Percentiles rank a stretch among this genome's conserved stretches.
phyloP scores from a whole-genome alignment of 1,140 invertebrate genomes.

The Caerostris extrusa region DNA sequence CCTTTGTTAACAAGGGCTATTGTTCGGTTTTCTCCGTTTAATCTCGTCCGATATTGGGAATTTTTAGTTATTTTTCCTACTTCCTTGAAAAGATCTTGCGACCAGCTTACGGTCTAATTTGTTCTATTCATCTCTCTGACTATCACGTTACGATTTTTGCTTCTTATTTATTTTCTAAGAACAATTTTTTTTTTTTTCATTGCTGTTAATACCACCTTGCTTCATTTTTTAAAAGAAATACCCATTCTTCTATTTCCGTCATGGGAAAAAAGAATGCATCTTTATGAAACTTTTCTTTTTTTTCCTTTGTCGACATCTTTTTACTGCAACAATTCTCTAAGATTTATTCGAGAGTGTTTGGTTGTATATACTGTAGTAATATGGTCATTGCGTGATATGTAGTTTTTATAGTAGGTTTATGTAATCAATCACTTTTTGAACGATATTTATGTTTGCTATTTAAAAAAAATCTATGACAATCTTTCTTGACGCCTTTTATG shows the following conservation, averaged over 20 bases:
- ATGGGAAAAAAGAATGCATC: neutral
- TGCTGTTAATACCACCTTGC: constrained; percentile 16
- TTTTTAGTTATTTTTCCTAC: neutral
- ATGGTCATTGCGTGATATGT: neutral
- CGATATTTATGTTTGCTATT: neutral
- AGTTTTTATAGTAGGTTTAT: neutral
- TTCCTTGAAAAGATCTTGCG: constrained; percentile 17
- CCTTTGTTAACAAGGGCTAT: constrained; percentile 71
- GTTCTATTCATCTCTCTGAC: constrained; percentile 42
- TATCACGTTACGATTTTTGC: constrained; percentile 42
- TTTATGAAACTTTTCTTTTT: neutral
- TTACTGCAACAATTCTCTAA: neutral
- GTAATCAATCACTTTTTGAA: neutral
- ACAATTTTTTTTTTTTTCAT: neutral
- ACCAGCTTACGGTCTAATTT: constrained; percentile 34
- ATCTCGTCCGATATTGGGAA: constrained; percentile 62
- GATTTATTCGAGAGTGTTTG: neutral
- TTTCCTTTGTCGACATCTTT: neutral
- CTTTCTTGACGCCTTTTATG: no score
- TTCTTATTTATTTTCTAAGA: neutral
- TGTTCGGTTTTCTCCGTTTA: constrained; percentile 53
- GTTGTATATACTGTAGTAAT: neutral
- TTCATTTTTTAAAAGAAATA: neutral
- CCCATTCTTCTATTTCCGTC: neutral
- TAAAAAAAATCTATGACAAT: no score